Evolutionary conservation across 2,888 invertebrate genomes (phyloP), one percentile per base, ranked within the genome.

Genomic region (Dorcus parallelipipedus): DNA sequence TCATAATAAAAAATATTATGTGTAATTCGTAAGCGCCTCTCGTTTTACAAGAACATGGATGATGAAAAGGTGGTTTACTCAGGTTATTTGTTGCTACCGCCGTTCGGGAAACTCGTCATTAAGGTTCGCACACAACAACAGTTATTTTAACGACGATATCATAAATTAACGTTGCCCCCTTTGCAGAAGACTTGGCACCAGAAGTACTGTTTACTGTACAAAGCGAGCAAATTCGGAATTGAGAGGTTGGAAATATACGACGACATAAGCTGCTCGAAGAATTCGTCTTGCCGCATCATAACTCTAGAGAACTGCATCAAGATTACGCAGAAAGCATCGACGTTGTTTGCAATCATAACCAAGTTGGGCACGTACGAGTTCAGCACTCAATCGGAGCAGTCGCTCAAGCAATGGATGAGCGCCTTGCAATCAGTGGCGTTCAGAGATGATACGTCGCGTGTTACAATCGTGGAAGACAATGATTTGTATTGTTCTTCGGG

Each of bases 301-400:
- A 91, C 93, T 0, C 82, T 94, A 54, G 92, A 93, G 79, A 90
- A 93, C 74, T 93, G 93, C 76, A 87, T 93, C 43, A 94, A 94
- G 83, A 92, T 94, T 71, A 85, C 86, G 62, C 85, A 86, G 75
- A 74, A 72, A 63, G 77, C 79, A 74, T 82, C 83, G 73, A 86
- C 84, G 71, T 81, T 84, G 65, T 77, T 79, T 59, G 84, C 85
- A 65, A 86, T 94, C 69, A 86, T 91, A 58, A 92, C 91, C 65
- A 92, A 91, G 80, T 86, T 87, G 60, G 79, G 78, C 40, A 73
- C 76, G 10, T 78, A 84, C 65, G 82, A 85, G 67, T 84, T 86
- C 66, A 86, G 86, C 40, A 87, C 90, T 26, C 81, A 84, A 65
- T 85, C 85, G 23, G 89, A 90, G 72, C 79, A 84, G 23, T 89